Base-by-base conservation (phyloP, 2,797 vertebrate species). In the Acipenser ruthenus region DNA sequence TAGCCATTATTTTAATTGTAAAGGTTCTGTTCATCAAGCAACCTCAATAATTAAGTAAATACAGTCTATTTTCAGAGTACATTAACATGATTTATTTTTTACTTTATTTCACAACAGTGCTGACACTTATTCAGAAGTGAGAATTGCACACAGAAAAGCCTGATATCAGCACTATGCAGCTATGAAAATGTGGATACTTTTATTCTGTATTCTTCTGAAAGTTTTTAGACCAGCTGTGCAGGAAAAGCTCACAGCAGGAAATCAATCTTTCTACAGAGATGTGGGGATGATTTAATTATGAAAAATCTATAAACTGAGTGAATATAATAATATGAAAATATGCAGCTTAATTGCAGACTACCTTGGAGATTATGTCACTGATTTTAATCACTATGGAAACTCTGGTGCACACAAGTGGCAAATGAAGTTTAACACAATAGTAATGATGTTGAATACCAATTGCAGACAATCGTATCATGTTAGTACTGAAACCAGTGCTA, bases 1-100 rank as follows among this genome's bases (percentile, higher is more conserved):
- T 74, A 73, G 78, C 75, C 75, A 74, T 83, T 83, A 72, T 75
- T 81, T 73, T 80, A 83, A 84, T 84, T 81, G 80, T 85, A 69
- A 72, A 76, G 74, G 80, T 78, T 76, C 37, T 37, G 37, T 37
- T 37, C 37, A 37, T 37, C 37, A 37, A 37, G 37, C 37, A 37
- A 37, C 37, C 37, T 37, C 37, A 37, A 5, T 37, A 5, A 37
- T 37, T 37, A 5, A 37, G 37, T 75, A 78, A 66, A 65, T 62
- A 59, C 49, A 49, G 62, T 64, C 64, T 62, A 68, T 72, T 73
- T 65, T 15, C 13, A 50, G 65, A 61, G 65, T 50, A 10, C 6
- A 2, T 56, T 65, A 66, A 68, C 49, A 37, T 48, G 23, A 66
- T 0, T 70, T 62, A 6, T 37, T 37, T 51, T 37, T 55, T 48